Percentiles rank a stretch among this genome's conserved stretches.
phyloP scores from a whole-genome alignment of 2,113 vertebrate species.

The Engraulis encrasicolus region DNA sequence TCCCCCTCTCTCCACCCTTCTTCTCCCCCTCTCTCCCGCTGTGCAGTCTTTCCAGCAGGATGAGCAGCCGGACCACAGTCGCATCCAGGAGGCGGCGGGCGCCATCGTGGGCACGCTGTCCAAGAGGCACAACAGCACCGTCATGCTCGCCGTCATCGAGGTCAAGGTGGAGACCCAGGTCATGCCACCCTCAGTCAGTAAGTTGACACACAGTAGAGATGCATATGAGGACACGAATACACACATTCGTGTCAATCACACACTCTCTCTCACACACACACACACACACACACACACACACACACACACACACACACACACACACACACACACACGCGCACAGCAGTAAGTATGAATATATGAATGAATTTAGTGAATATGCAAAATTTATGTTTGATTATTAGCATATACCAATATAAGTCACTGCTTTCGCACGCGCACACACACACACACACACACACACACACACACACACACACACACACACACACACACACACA shows the following conservation, averaged over 20 bases:
- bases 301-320: background rate
- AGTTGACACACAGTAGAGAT: constrained; percentile 54
- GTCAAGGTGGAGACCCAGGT: constrained; percentile 92
- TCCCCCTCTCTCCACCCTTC: background rate
- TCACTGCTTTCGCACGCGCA: too few species aligned
- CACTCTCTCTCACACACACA: background rate
- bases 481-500: too few species aligned
- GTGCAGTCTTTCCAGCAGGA: constrained; percentile 86
- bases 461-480: background rate
- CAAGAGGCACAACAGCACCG: constrained; percentile 87
- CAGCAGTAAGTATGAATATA: too few species aligned
- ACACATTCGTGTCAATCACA: background rate
- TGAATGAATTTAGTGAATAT: too few species aligned
- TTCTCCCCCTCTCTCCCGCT: constrained; percentile 28
- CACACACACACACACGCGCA: too few species aligned
- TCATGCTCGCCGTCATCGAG: constrained; percentile 89
- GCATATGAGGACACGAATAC: too few species aligned
- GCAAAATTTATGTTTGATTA: too few species aligned
- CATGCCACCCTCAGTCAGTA: constrained; percentile 74
- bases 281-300: background rate
- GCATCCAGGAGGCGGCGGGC: constrained; percentile 85
- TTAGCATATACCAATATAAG: too few species aligned
- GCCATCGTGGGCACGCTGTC: constrained; percentile 87
- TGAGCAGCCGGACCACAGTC: constrained; percentile 82
- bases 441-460: background rate